Evolutionary conservation across 1,140 invertebrate species (phyloP), one percentile per base, ranked within the genome.

Genomic region (Meloidogyne exigua): DNA sequence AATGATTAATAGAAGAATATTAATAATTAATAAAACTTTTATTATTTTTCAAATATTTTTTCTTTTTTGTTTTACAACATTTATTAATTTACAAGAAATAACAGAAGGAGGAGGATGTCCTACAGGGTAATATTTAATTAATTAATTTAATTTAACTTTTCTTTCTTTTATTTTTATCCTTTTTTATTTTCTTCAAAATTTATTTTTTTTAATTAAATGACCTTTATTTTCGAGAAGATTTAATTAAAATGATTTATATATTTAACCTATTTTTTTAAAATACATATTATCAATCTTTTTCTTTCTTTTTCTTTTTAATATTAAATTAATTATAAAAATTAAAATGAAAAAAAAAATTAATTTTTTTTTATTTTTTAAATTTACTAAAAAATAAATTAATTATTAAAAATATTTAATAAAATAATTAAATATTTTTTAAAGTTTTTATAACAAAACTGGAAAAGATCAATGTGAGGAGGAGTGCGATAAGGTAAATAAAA

Each of bases 391-490:
- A n/a, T 44, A 13, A 44, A 44, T 44, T 44, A 49, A 49, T 18
- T 18, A 15, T 18, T 18, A 49, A 57, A n/a, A n/a, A 57, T 15
- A 57, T 7, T 57, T n/a, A 18, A 2, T 15, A 44, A 44, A 57
- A 57, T 57, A 57, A n/a, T 32, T 32, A 28, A 25, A 18, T 12
- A 7, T 18, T 11, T 18, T 28, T 44, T 64, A 23, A 13, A 73
- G 71, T 25, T 73, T 64, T 36, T 73, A 64, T 23, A 64, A 79
- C 66, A 80, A 84, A 36, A 79, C 81, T 39, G 83, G 81, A 0
- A 86, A 76, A 63, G 69, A 76, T 18, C 75, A 84, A 49, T 85
- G 84, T 69, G 84, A 85, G 32, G 84, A 85, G 76, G 84, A 85
- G 64, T 85, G 84, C 68, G 82, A 82, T 68, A 83, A 82, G 76